Base-by-base conservation (phyloP, 2,113 vertebrate species). In the Aegithalos caudatus region DNA sequence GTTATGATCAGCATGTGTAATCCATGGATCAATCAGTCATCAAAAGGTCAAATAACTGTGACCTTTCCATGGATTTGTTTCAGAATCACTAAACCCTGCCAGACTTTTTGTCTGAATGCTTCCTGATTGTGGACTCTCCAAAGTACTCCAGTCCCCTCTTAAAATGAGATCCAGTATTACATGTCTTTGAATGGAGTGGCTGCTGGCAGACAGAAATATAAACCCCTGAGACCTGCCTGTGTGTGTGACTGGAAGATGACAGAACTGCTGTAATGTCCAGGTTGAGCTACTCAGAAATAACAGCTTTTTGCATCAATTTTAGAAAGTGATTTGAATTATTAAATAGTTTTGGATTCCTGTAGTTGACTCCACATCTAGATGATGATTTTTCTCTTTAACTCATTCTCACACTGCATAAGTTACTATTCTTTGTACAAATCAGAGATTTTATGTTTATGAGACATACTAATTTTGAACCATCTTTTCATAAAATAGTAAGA, bases 361-460 rank as follows among this genome's bases (percentile, higher is more conserved):
- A 73, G 19, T 80, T 90, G 47, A 64, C 42, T 82, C 3, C 14
- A 25, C 44, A 81, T 23, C 31, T 40, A 92, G 44, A 74, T 18
- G 7, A 22, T 62, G 17, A 9, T 38, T 91, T 71, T 64, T 88
- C 66, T 53, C 24, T 28, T 11, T 81, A 57, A 37, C 15, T 76
- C 18, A 18, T 77, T 70, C 20, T 80, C 16, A 33, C 25, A 4
- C 81, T 92, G 40, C 22, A 14, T 11, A 29, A 56, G 10, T 47
- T 69, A 31, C 40, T n/a, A 1, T 93, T 92, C 93, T 86, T 97
- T 83, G 81, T 50, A 40, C 33, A 65, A 38, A 64, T 45, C 29
- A 76, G 38, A 77, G 51, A 86, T 64, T 95, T 97, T 69, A 84
- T 76, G 64, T 40, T 87, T 91, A 45, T 65, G 83, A 95, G 77